A percentile compares a stretch with the other conserved stretches of the same genome.
Evolutionary conservation across 2,888 invertebrate genomes (phyloP).

Genomic region (Caenorhabditis becei): DNA sequence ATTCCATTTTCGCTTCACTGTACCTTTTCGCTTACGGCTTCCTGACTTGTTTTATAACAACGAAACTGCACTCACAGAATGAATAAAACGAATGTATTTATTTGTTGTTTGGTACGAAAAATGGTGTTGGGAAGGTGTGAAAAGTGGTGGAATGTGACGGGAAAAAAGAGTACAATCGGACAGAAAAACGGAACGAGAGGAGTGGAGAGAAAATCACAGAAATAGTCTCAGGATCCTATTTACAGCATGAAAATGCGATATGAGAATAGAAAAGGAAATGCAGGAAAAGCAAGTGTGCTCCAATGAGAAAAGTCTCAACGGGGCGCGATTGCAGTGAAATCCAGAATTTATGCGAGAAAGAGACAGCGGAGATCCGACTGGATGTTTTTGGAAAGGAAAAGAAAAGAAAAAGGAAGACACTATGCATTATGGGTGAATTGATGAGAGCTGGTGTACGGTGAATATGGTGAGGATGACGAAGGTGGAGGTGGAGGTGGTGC

Average conservation of each 20-base stretch:
- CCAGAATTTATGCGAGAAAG: slow-evolving; percentile 23
- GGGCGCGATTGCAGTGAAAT: slow-evolving; percentile 5
- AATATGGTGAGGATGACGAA: slow-evolving; percentile 31
- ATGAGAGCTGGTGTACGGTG: slow-evolving; percentile 50
- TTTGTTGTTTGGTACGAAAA: background rate
- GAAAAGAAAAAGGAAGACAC: background rate
- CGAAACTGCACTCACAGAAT: too few relatives aligned
- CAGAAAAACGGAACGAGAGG: background rate
- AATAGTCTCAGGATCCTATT: slow-evolving; percentile 3
- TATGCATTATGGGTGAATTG: slow-evolving; percentile 34
- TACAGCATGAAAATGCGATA: background rate
- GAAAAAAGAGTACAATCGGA: slow-evolving; percentile 4
- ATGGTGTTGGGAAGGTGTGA: slow-evolving; percentile 8
- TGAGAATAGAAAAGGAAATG: background rate
- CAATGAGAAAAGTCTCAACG: background rate
- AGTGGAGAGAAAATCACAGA: background rate
- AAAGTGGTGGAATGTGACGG: background rate
- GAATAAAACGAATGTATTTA: slow-evolving; percentile 15
- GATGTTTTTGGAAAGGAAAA: slow-evolving; percentile 22
- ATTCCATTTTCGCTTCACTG: slow-evolving; percentile 12
- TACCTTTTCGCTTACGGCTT: slow-evolving; percentile 40
- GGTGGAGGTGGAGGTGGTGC: slow-evolving; percentile 32
- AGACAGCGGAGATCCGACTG: slow-evolving; percentile 40
- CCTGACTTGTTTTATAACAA: slow-evolving; percentile 11
- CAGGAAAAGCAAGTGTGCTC: background rate